Evolutionary conservation across 1,140 invertebrate genomes (phyloP), one percentile per base, ranked within the genome.

Genomic region (Bombyx mori): DNA sequence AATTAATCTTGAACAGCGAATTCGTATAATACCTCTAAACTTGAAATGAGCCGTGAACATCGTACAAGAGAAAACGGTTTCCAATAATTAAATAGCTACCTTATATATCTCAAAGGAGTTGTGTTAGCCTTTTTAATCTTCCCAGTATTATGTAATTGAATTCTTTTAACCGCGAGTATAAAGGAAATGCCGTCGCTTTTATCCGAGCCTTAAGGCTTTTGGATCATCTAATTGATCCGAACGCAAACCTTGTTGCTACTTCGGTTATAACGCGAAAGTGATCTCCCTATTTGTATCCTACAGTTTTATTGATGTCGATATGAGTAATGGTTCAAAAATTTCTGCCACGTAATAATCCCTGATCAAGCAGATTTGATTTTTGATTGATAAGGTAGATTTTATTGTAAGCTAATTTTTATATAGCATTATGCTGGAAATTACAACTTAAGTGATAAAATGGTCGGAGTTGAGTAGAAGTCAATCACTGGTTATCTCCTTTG

Each of bases 81-180:
- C 70, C 65, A 67, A 75, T 77, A 73, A 77, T 77, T 77, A 79
- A 75, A 72, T 79, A 75, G 62, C 73, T 65, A 68, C 65, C 60
- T 69, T 68, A 71, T 69, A 62, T 22, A 54, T 22, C 53, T 71
- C 71, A 67, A 69, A 73, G 73, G 69, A 72, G 69, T 71, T 73
- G 70, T 69, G 68, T 73, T 73, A 74, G 73, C 73, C 69, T 69
- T 79, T 75, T 79, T 77, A 79, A 79, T 77, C 74, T 77, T 57
- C 66, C 71, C 70, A 79, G 69, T 65, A 71, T 71, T 77, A 79
- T 77, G 69, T 76, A 77, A 79, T 75, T 76, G 73, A 73, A 77
- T 74, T 77, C 73, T 75, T 79, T 77, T 71, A 71, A 73, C 71
- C 70, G 58, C 65, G 58, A 66, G 63, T 72, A 75, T 77, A 76